Evolutionary conservation across 2,888 invertebrate species (phyloP), one percentile per base, ranked within the genome.

Genomic region (Hirtodrosophila cameraria): DNA sequence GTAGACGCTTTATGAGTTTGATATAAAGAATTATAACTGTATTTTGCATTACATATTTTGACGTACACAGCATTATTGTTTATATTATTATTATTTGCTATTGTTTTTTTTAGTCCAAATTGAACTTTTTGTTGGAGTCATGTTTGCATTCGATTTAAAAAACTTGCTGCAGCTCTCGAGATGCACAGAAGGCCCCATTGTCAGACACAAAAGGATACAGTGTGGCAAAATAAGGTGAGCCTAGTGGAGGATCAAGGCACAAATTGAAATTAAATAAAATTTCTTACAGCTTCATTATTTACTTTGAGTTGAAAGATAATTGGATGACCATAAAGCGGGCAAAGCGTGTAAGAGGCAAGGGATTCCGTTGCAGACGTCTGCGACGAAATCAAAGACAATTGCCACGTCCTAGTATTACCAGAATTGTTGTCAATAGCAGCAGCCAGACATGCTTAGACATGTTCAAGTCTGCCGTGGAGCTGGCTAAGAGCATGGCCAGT

Each of bases 211-310:
- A 15, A 36, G 66, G 8, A 13, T 82, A 6, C 27, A 41, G 2
- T 46, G 39, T 6, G 71, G 61, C 9, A 67, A 61, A 20, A 7
- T 6, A 1, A 64, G 68, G 82, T 84, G 8, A 63, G 74, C 3
- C n/a, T 0, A 11, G 16, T 12, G 0, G 0, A 8, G 4, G 13
- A 15, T 13, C n/a, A n/a, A n/a, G n/a, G n/a, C n/a, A n/a, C n/a
- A n/a, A n/a, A n/a, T n/a, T n/a, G n/a, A n/a, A n/a, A n/a, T n/a
- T n/a, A n/a, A n/a, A n/a, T n/a, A n/a, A n/a, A n/a, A n/a, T n/a
- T n/a, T n/a, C n/a, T n/a, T n/a, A n/a, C n/a, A 81, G 84, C 8
- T 72, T 53, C 9, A 5, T 61, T 6, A 4, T 84, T 7, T 70
- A 55, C 12, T 79, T 50, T 30, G 43, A 30, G 11, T 12, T 82